Base-by-base conservation (phyloP, 2,113 vertebrate genomes). In the Ardeotis arabs region DNA sequence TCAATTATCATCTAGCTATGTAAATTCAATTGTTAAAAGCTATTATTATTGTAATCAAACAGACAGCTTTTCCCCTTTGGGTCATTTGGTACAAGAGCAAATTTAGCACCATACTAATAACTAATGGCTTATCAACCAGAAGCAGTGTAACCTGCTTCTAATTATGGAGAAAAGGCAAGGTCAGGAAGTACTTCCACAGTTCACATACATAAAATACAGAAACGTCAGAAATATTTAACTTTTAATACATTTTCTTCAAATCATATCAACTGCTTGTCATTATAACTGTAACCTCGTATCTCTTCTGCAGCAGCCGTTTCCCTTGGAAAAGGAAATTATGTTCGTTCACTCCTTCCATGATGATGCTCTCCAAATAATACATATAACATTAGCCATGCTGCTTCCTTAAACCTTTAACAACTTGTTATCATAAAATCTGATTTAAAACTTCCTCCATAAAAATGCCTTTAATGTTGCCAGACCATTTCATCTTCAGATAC, bases 1-100 rank as follows among this genome's bases (percentile, higher is more conserved):
- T 96, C 92, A 93, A 87, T 97, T 97, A 97, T 73, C 86, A 94
- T 90, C 88, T 84, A 90, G 75, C 87, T 94, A 95, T 96, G 79
- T 87, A 96, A 94, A 96, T 88, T 63, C 66, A 95, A 87, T 95
- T 97, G 86, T 97, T 96, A 89, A 89, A 94, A 94, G 63, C 79
- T 93, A 83, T 91, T 97, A 95, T 92, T 96, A 93, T 76, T 95
- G 56, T 80, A 91, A 92, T 94, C 86, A 96, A 90, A 86, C 84
- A 95, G 91, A 77, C 89, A 96, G 75, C 67, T 97, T 96, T 92
- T 81, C 59, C 63, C 82, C 59, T 90, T 64, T 82, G 84, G 72
- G 55, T 93, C 78, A 63, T 94, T 91, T 93, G 69, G 53, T 89
- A 73, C 69, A 92, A 94, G 89, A 63, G 87, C 76, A 95, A 91